Evolutionary conservation across 2,113 vertebrate species (phyloP), one percentile per base, ranked within the genome.

Genomic region (Nansenia antarctica): DNA sequence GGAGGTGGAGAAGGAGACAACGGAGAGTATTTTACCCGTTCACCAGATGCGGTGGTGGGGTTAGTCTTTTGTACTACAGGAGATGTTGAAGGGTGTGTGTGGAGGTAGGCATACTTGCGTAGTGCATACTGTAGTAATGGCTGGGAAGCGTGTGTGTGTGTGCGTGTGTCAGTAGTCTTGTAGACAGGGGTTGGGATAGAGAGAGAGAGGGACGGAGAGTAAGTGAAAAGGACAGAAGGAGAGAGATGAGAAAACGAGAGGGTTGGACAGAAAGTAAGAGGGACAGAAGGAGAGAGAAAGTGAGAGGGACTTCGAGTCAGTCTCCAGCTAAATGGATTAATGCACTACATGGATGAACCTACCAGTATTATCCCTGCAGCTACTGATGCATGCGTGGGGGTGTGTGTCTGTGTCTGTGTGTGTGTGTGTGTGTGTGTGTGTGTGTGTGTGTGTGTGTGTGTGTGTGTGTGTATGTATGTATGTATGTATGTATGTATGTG

Each of bases 11-110:
- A 60, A 20, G 8, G 53, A 11, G 26, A 67, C 67, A 67, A 73
- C 58, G 3, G 54, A 67, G 49, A 65, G 29, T 18, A 47, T 81
- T 78, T 73, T 73, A 73, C 80, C 82, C 85, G 84, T 85, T 78
- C 75, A 75, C 79, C 79, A 80, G 62, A 62, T 82, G 84, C 57
- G 86, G 87, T 84, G 84, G 84, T 81, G 67, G 64, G 57, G 73
- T 71, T 79, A 37, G 67, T 76, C 68, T 83, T 85, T 87, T 79
- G 18, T 83, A 85, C 82, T 70, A 74, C 81, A 87, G 83, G 69
- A 85, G 68, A 66, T 70, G 31, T 70, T 80, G 73, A 84, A 73
- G 62, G 70, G 66, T 26, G 74, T 80, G 74, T 34, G 30, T 24
- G 45, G 31, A 32, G n/a, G n/a, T n/a, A n/a, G n/a, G n/a, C n/a